Evolutionary conservation across 2,797 vertebrate species (phyloP), one percentile per base, ranked within the genome.

Genomic region (Mionectes olivaceus): DNA sequence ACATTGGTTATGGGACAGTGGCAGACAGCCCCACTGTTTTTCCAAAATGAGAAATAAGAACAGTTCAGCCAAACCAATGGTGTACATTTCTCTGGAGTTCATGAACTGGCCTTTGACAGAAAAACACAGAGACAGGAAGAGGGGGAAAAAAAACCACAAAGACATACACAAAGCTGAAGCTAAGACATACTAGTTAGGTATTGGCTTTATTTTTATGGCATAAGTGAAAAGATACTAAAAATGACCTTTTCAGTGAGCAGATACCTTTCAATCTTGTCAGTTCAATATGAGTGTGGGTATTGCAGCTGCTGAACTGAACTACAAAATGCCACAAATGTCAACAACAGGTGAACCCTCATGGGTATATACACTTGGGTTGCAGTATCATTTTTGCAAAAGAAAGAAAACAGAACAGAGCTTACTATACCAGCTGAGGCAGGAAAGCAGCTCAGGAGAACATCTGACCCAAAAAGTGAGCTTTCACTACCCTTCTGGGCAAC

Each of bases 231-330:
- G 35, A 89, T 81, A 92, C 47, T 32, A 88, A 69, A 92, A 81
- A 33, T 28, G 4, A 94, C 85, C 82, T 95, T 96, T 93, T 90
- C 73, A 83, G 18, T n/a, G 64, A 89, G 77, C 30, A 89, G 84
- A 93, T 73, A 81, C 47, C 78, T 93, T 92, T 90, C 70, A 68
- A 7, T 91, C 64, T 93, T 83, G 84, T 93, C 93, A 95, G 67
- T 39, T 81, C 46, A 92, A 82, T n/a, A 12, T 13, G 25, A 73
- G 14, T 25, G 28, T 24, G 7, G 67, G 21, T 89, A 84, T 60
- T 56, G 77, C 70, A 95, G 78, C 47, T 71, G 50, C 44, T 71
- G 81, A 57, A 75, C 59, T 89, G 78, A 95, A 73, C 70, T 73
- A 87, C 8, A 67, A 87, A 80, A 95, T 59, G 86, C 63, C 70